These are phyloP conservation scores for Aleiodes leptofemur DNA, from an alignment of 2,888 invertebrate species.

Conservation along the genomic window DNA sequence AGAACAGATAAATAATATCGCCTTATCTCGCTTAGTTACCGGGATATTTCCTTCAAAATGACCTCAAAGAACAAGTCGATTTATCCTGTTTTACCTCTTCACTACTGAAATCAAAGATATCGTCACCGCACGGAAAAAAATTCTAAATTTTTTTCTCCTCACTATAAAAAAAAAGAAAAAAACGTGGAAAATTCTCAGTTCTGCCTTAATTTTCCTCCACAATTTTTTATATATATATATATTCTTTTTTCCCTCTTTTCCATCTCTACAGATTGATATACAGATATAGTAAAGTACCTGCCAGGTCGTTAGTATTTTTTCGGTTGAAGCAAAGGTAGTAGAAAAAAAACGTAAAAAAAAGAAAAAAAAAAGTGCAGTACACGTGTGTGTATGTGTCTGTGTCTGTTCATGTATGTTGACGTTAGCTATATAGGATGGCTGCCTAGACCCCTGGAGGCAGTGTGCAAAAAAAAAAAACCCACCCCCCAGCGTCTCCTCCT, in stretches of 20 bases:
- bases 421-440: slow-evolving; percentile 39
- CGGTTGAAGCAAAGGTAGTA: slow-evolving; percentile 22
- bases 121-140: background rate
- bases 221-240: no score
- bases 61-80: no score
- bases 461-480: background rate
- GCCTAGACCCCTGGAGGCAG: slow-evolving; percentile 33
- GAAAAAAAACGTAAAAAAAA: slow-evolving; percentile 12
- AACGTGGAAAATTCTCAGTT: background rate
- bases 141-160: no score
- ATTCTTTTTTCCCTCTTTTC: slow-evolving; percentile 23
- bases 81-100: no score
- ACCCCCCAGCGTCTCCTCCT: slow-evolving; percentile 24
- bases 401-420: slow-evolving; percentile 40
- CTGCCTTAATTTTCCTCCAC: slow-evolving; percentile 12
- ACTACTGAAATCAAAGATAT: no score
- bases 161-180: no score
- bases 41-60: no score
- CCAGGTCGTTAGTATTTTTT: slow-evolving; percentile 44
- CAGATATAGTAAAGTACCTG: slow-evolving; percentile 14
- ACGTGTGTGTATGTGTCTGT: slow-evolving; percentile 8
- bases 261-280: slow-evolving; percentile 3
- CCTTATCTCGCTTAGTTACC: no score
- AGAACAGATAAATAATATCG: no score
- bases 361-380: slow-evolving; percentile 31